Percentiles rank a stretch among this genome's conserved stretches.
Conservation (phyloP, 2,113 vertebrate genomes). For the Ancistrus triradiatus region DNA sequence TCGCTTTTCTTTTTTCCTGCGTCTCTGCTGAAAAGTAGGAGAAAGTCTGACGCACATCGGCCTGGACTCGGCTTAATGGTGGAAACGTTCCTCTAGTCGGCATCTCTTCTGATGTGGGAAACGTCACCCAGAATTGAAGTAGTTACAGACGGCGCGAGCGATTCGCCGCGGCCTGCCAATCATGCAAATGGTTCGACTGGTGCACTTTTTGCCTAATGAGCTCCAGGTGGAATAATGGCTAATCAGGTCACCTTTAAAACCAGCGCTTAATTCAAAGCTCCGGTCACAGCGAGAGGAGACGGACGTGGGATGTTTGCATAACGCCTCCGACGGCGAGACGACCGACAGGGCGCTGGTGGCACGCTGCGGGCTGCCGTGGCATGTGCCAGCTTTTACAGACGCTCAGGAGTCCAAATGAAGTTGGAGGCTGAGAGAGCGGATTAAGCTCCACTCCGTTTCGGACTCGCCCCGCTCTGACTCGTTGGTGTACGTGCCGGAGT, state of each 20-base stretch:
- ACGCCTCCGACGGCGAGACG: too few relatives aligned
- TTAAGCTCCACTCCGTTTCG: too few relatives aligned
- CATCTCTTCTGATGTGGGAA: neutral
- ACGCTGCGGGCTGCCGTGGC: neutral
- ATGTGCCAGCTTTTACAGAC: neutral
- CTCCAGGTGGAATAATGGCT: neutral
- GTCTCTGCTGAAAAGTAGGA: neutral
- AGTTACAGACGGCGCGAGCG: too few relatives aligned
- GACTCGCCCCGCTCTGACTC: too few relatives aligned
- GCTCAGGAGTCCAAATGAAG: neutral
- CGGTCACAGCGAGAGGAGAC: too few relatives aligned
- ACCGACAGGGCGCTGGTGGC: neutral
- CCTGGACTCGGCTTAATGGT: neutral
- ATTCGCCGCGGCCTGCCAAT: too few relatives aligned
- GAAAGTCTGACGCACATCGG: constrained; percentile 1
- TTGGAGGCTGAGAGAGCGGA: too few relatives aligned
- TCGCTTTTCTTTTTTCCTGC: neutral
- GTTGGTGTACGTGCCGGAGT: too few relatives aligned
- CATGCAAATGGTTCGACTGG: too few relatives aligned
- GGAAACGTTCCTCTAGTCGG: neutral
- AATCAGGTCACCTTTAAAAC: neutral
- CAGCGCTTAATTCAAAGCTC: neutral
- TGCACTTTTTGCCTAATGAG: too few relatives aligned
- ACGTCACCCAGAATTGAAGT: too few relatives aligned
- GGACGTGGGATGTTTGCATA: too few relatives aligned